These are phyloP conservation scores for Thinocorus orbignyianus DNA, from an alignment of 2,113 vertebrate genomes.

Conservation along the genomic window DNA sequence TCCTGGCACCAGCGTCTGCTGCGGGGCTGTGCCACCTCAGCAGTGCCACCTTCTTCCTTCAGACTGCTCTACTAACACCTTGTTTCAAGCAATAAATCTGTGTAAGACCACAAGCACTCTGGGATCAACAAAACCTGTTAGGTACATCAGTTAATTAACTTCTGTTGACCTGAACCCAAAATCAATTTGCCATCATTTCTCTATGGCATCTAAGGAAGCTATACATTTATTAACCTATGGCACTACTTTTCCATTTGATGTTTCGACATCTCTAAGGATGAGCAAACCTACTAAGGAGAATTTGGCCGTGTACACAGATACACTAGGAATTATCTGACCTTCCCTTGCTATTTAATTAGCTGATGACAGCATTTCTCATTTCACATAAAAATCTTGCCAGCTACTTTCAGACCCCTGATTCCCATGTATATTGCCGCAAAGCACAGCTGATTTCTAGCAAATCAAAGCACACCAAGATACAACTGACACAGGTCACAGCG, in stretches of 20 bases:
- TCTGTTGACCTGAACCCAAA: constrained; percentile 1
- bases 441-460: constrained; percentile 32
- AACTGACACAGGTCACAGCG: constrained; percentile 37
- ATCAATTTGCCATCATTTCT: background rate
- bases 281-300: background rate
- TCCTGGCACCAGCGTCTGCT: background rate
- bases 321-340: background rate
- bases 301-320: background rate
- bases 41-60: background rate
- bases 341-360: constrained; percentile 4
- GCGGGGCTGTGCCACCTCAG: background rate
- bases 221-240: constrained; percentile 1
- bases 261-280: background rate
- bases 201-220: background rate
- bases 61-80: background rate
- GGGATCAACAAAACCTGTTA: background rate
- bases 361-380: background rate
- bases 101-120: background rate
- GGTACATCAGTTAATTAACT: background rate
- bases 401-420: background rate
- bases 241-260: constrained; percentile 12
- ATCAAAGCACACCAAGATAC: background rate
- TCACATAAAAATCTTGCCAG: background rate
- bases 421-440: background rate
- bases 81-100: background rate